These are phyloP conservation scores for Mastomys natalensis DNA, from an alignment of 2,113 vertebrate genomes.

Conservation along the genomic window DNA sequence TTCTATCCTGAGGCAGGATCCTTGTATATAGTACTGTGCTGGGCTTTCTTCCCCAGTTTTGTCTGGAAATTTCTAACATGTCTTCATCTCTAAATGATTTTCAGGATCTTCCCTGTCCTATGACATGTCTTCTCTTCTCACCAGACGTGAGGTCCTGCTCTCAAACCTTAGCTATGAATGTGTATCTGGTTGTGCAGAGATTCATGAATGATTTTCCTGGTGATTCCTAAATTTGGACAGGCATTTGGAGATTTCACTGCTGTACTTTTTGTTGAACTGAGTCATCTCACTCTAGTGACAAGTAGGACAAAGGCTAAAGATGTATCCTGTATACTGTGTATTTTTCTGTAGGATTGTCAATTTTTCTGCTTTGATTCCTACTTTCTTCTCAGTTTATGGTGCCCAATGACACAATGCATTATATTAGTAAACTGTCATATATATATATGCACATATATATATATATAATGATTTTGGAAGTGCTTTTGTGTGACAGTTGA, in stretches of 20 bases:
- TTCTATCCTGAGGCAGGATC: too few relatives aligned
- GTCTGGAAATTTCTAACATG: neutral
- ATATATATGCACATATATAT: neutral
- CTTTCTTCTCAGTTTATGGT: neutral
- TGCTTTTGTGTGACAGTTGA: neutral
- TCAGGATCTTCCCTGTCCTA: neutral
- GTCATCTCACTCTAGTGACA: neutral
- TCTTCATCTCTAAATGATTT: neutral
- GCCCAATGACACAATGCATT: neutral
- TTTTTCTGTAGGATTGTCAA: neutral
- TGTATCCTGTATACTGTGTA: neutral
- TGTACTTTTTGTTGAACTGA: neutral
- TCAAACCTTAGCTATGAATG: neutral
- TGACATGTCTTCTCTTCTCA: neutral
- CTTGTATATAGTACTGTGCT: neutral
- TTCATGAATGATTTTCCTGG: neutral
- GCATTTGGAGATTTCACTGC: neutral
- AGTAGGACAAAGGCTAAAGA: neutral
- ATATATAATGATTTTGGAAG: neutral
- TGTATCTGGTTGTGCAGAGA: neutral
- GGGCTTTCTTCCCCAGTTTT: neutral
- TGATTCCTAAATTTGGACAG: neutral
- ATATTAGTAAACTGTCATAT: neutral
- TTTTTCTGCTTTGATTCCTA: neutral
- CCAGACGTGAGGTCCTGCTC: neutral